phyloP scores from a whole-genome alignment of 2,113 vertebrate species.

The Oncorhynchus keta region DNA sequence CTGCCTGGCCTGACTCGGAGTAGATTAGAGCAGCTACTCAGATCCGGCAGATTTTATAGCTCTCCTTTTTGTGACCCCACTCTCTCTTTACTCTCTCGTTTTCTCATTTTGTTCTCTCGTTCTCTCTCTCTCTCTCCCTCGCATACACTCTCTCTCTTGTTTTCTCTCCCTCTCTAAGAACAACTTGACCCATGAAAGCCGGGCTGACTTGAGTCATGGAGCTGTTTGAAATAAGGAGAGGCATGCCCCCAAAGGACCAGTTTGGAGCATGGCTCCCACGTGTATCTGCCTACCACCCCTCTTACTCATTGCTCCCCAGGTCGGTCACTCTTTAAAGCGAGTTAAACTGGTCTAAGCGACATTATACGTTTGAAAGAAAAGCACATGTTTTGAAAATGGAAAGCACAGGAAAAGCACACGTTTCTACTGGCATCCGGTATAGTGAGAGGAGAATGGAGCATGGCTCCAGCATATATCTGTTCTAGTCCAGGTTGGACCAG shows the following conservation, averaged over 20 bases:
- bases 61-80: constrained; percentile 67
- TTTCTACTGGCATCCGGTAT: too few species aligned
- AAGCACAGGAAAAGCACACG: too few species aligned
- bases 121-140: constrained; percentile 19
- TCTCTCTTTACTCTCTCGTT: constrained; percentile 21
- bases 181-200: constrained; percentile 14
- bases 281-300: too few species aligned
- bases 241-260: too few species aligned
- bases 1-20: constrained; percentile 7
- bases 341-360: too few species aligned
- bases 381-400: constrained; percentile 41
- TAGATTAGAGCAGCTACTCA: constrained; percentile 21
- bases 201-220: too few species aligned
- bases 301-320: too few species aligned
- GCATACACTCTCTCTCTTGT: not conserved
- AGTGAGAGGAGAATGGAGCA: constrained; percentile 18
- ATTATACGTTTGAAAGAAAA: not conserved
- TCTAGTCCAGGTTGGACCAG: constrained; percentile 26
- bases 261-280: too few species aligned
- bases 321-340: too few species aligned
- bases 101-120: constrained; percentile 1
- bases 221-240: too few species aligned
- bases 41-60: constrained; percentile 68
- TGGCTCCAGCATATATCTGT: constrained; percentile 32
- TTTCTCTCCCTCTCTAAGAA: constrained; percentile 32